Conservation (phyloP, 2,888 invertebrate species). For the Bugulina stolonifera region DNA sequence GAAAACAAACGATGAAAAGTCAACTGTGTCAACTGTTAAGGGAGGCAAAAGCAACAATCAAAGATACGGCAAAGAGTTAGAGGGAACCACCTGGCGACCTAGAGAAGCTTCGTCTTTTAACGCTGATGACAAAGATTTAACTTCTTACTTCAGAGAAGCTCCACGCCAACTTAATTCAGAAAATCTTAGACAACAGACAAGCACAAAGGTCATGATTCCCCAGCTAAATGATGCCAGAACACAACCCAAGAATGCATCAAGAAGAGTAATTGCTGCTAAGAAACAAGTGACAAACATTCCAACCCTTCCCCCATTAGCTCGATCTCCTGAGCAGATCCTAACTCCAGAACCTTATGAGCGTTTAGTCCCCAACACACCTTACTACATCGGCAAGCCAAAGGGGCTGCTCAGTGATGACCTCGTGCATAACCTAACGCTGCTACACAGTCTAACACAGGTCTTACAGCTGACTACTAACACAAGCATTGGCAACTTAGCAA, state of each 20-base stretch:
- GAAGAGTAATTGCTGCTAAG: neutral
- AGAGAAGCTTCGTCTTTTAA: neutral
- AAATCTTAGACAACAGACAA: neutral
- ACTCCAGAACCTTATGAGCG: neutral
- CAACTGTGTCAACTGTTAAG: no score
- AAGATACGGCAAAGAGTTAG: neutral
- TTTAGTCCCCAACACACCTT: neutral
- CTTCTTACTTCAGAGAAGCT: neutral
- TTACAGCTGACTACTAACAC: neutral
- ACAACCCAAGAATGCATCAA: slow-evolving; percentile 15
- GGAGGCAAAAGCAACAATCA: neutral
- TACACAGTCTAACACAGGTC: neutral
- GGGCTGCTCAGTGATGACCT: neutral
- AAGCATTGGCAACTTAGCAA: neutral
- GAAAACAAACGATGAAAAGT: neutral
- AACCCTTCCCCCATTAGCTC: neutral
- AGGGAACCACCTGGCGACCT: neutral
- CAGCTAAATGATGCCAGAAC: neutral
- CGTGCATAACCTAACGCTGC: neutral
- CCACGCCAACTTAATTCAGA: neutral
- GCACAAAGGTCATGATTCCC: neutral
- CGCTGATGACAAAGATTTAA: neutral
- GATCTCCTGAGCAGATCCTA: neutral
- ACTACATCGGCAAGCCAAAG: neutral
- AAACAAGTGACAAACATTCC: neutral